Evolutionary conservation across 2,888 invertebrate species (phyloP).

Genomic region (Nemapogon koenigi): DNA sequence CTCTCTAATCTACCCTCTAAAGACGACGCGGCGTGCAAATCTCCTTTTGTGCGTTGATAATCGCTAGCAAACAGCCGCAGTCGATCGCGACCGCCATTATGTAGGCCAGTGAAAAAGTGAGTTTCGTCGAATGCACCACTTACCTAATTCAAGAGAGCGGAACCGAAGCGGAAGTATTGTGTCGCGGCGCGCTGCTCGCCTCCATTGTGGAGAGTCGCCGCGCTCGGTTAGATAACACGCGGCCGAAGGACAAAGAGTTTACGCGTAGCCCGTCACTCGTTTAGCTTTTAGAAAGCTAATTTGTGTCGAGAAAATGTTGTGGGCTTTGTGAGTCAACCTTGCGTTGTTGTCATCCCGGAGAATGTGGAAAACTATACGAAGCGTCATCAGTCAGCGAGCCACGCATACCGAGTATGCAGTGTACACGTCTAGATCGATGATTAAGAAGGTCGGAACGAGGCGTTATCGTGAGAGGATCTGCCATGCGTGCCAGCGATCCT

Average conservation of each 20-base stretch:
- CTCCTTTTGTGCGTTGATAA: slow-evolving; percentile 42
- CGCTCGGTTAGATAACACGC: slow-evolving; percentile 54
- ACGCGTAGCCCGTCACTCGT: too few species aligned
- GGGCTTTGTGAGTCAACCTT: too few species aligned
- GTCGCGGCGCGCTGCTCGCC: slow-evolving; percentile 30
- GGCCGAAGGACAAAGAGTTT: too few species aligned
- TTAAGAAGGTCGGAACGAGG: slow-evolving; percentile 31
- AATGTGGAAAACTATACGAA: too few species aligned
- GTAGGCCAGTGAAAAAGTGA: slow-evolving; percentile 52
- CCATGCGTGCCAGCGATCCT: slow-evolving; percentile 43
- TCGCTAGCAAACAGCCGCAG: slow-evolving; percentile 38
- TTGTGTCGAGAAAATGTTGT: too few species aligned
- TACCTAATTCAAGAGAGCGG: slow-evolving; percentile 61
- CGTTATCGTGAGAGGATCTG: slow-evolving; percentile 35
- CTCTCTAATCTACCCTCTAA: slow-evolving; percentile 35
- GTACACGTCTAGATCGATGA: slow-evolving; percentile 36
- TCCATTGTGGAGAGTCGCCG: slow-evolving; percentile 44
- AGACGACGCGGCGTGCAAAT: slow-evolving; percentile 34
- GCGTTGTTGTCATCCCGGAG: too few species aligned
- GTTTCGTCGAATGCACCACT: slow-evolving; percentile 58
- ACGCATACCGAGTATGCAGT: neutral
- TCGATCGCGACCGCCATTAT: slow-evolving; percentile 22
- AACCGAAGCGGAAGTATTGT: slow-evolving; percentile 54
- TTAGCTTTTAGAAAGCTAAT: too few species aligned
- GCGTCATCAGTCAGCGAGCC: too few species aligned